A percentile compares a stretch with the other conserved stretches of the same genome.
Conservation (phyloP, 2,888 invertebrate species). For the Diadegma fenestrale region DNA sequence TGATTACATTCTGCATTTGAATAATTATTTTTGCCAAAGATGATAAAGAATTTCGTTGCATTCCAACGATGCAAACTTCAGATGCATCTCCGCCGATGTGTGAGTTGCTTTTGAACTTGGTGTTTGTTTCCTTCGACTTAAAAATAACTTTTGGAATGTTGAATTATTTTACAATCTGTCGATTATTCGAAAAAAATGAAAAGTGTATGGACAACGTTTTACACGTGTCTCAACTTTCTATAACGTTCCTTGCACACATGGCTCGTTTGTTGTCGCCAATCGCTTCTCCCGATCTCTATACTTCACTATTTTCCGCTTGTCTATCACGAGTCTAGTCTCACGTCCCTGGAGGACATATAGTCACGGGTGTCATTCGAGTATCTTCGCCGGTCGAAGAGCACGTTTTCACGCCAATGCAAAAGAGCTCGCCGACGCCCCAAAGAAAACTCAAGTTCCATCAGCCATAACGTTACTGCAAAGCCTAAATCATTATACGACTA, state of each 20-base stretch:
- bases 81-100: background rate
- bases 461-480: constrained; percentile 20
- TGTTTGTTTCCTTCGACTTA: background rate
- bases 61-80: too few relatives aligned
- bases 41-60: too few relatives aligned
- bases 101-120: background rate
- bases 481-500: constrained; percentile 17
- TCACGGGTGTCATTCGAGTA: constrained; percentile 45
- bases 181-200: too few relatives aligned
- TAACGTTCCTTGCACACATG: constrained; percentile 1
- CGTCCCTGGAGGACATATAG: constrained; percentile 29
- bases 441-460: constrained; percentile 23
- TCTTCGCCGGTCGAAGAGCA: constrained; percentile 43
- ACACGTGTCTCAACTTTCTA: background rate
- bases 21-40: too few relatives aligned
- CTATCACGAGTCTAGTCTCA: constrained; percentile 38
- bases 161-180: background rate
- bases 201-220: background rate
- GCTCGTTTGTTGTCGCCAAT: constrained; percentile 6
- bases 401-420: constrained; percentile 57
- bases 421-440: constrained; percentile 15
- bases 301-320: constrained; percentile 45
- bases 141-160: background rate
- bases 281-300: constrained; percentile 32
- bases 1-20: too few relatives aligned